These are phyloP conservation scores for Sinocyclocheilus rhinocerous DNA, from an alignment of 2,113 vertebrate species.

Conservation along the genomic window DNA sequence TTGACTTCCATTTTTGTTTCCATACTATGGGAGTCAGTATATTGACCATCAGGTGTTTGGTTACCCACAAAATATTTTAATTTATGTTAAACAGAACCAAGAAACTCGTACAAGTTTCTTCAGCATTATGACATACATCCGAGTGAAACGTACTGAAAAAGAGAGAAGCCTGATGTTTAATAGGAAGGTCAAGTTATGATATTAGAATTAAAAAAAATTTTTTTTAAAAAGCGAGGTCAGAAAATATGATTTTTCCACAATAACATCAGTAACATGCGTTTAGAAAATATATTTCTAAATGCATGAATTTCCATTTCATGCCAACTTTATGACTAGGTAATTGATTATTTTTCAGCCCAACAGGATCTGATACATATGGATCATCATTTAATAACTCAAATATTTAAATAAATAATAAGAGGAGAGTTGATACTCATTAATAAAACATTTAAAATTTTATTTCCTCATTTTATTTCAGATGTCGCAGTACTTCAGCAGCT, in stretches of 20 bases:
- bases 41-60: neutral
- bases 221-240: too few relatives aligned
- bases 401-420: neutral
- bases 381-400: neutral
- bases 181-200: neutral
- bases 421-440: neutral
- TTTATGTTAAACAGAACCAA: neutral
- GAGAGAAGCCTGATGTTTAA: neutral
- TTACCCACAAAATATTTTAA: neutral
- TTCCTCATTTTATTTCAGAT: conserved; percentile 40
- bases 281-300: too few relatives aligned
- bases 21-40: neutral
- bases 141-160: neutral
- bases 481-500: conserved; percentile 75
- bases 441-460: conserved; percentile 14
- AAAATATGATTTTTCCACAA: too few relatives aligned
- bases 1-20: neutral
- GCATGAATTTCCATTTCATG: too few relatives aligned
- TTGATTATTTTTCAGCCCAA: neutral
- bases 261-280: too few relatives aligned
- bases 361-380: neutral
- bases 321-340: neutral
- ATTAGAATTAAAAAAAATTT: too few relatives aligned
- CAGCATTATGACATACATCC: neutral
- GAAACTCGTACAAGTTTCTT: neutral